These are phyloP conservation scores for Ceyx cyanopectus DNA, from an alignment of 2,113 vertebrate genomes.

Conservation along the genomic window DNA sequence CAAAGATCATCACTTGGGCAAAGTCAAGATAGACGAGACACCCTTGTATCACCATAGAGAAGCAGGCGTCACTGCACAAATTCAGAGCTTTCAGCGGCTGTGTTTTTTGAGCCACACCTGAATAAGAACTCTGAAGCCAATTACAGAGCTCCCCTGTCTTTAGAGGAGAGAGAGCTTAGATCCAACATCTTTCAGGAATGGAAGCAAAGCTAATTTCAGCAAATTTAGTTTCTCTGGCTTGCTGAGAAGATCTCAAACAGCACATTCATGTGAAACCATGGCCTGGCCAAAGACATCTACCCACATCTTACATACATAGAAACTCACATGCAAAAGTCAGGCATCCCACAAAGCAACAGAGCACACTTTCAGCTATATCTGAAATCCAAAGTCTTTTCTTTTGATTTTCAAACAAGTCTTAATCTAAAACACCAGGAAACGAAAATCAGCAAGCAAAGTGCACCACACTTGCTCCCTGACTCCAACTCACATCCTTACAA, in stretches of 20 bases:
- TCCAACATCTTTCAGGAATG: background rate
- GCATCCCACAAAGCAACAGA: background rate
- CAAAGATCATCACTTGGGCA: background rate
- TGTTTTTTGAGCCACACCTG: background rate
- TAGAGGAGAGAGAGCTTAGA: background rate
- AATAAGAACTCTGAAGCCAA: background rate
- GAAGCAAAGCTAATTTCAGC: background rate
- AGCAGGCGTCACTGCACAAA: background rate
- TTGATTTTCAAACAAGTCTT: background rate
- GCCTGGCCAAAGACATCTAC: background rate
- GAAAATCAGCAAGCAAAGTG: background rate
- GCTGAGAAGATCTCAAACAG: background rate
- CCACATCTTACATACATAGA: background rate
- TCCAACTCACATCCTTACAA: background rate
- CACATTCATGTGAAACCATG: background rate
- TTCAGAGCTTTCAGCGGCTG: background rate
- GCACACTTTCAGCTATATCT: rapidly evolving
- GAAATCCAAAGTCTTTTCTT: background rate
- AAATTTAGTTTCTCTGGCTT: background rate
- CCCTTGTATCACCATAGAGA: rapidly evolving
- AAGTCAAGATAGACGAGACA: background rate
- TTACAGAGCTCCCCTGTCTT: background rate
- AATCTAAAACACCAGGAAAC: background rate
- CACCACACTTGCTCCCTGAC: rapidly evolving
- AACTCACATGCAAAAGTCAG: background rate